phyloP scores from a whole-genome alignment of 2,888 invertebrate genomes.

The Rhaphigaster nebulosa region DNA sequence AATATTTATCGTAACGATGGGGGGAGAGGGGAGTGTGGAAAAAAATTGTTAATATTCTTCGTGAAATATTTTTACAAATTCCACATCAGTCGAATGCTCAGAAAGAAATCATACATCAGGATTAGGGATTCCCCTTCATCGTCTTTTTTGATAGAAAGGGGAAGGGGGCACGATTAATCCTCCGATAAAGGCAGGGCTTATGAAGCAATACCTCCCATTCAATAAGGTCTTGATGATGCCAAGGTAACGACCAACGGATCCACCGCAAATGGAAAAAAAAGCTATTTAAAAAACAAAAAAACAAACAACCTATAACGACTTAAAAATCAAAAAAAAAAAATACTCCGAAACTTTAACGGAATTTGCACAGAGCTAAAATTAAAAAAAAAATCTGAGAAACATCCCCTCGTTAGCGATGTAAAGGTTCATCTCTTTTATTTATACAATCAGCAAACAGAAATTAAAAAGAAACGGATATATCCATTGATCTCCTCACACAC shows the following conservation, averaged over 20 bases:
- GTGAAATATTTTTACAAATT: neutral
- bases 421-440: conserved; percentile 15
- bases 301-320: conserved; percentile 4
- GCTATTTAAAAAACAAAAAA: neutral
- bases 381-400: conserved; percentile 7
- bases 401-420: conserved; percentile 33
- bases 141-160: neutral
- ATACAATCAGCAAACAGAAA: conserved; percentile 5
- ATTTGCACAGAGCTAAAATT: neutral
- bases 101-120: conserved; percentile 14
- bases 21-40: too few species aligned
- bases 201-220: conserved; percentile 22
- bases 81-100: neutral
- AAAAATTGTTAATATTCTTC: neutral
- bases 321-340: neutral
- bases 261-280: neutral
- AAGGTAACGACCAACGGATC: neutral
- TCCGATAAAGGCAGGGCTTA: conserved; percentile 36
- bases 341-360: neutral
- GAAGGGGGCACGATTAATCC: neutral
- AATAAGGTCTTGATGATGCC: conserved; percentile 16
- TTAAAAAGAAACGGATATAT: neutral
- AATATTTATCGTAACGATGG: too few species aligned
- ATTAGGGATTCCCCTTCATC: neutral
- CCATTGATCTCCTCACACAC: neutral